Conservation (phyloP, 1,140 invertebrate genomes). For the Drosophila burlai region DNA sequence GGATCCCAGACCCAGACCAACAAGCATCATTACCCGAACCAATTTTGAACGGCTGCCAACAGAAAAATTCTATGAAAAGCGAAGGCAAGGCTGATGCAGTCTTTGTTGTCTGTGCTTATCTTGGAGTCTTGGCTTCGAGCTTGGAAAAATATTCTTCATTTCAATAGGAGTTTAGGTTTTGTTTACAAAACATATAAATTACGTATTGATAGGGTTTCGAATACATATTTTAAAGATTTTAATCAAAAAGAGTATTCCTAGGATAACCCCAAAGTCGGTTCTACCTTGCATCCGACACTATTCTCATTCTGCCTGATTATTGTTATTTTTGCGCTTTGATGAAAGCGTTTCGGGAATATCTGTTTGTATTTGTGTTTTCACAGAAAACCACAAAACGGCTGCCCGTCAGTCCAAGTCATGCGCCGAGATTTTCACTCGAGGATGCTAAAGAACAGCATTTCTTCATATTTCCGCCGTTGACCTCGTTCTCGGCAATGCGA, state of each 20-base stretch:
- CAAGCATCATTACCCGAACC: conserved; percentile 37
- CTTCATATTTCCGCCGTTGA: conserved; percentile 27
- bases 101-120: conserved; percentile 18
- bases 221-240: not conserved
- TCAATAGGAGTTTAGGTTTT: not conserved
- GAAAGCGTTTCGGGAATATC: conserved; percentile 33
- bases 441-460: conserved; percentile 20
- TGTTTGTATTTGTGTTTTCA: conserved; percentile 25
- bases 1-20: conserved; percentile 24
- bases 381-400: conserved; percentile 35
- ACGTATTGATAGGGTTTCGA: not conserved
- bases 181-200: not conserved
- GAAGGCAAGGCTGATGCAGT: conserved; percentile 11
- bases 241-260: not conserved
- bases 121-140: not conserved
- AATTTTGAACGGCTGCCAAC: conserved; percentile 69
- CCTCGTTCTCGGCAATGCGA: conserved; percentile 25
- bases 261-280: conserved; percentile 11
- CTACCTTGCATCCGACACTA: not conserved
- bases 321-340: conserved; percentile 57
- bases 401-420: conserved; percentile 28
- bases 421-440: conserved; percentile 4
- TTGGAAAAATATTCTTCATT: not conserved
- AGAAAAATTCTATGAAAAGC: conserved; percentile 32
- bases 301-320: conserved; percentile 24